These are phyloP conservation scores for Orestias chungarensis DNA, from an alignment of 2,797 vertebrate species.

Conservation along the genomic window DNA sequence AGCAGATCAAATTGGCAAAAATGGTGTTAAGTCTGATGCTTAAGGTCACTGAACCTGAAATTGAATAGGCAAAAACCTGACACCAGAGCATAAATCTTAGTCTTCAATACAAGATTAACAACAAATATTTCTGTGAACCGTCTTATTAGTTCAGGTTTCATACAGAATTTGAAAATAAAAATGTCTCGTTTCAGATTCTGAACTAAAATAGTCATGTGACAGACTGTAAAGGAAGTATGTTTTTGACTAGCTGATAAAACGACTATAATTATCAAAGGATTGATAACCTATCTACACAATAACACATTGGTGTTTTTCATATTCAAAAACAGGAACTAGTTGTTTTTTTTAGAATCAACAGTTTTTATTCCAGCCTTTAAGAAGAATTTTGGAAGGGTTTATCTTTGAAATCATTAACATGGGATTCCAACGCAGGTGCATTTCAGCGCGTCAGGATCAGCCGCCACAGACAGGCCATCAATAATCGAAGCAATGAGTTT, in stretches of 20 bases:
- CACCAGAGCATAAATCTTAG: too few species aligned
- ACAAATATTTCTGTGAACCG: neutral
- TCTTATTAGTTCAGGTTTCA: neutral
- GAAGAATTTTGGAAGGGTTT: neutral
- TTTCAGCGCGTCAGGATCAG: constrained; percentile 14
- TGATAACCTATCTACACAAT: neutral
- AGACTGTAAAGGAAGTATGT: neutral
- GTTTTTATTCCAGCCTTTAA: neutral
- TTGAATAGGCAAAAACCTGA: neutral
- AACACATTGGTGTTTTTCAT: neutral
- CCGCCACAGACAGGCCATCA: constrained; percentile 10
- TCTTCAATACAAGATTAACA: neutral
- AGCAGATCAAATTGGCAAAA: neutral
- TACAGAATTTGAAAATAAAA: neutral
- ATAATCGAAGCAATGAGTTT: constrained; percentile 40
- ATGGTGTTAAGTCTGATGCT: neutral
- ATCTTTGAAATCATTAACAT: neutral
- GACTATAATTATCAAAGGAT: neutral
- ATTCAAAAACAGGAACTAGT: neutral
- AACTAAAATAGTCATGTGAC: neutral
- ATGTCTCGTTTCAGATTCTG: neutral
- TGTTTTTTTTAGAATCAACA: neutral
- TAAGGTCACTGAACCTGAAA: neutral
- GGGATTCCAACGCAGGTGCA: neutral
- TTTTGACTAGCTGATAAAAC: neutral